Percentiles rank a stretch among this genome's conserved stretches.
phyloP scores from a whole-genome alignment of 2,888 invertebrate genomes.

The Conchocele bisecta region DNA sequence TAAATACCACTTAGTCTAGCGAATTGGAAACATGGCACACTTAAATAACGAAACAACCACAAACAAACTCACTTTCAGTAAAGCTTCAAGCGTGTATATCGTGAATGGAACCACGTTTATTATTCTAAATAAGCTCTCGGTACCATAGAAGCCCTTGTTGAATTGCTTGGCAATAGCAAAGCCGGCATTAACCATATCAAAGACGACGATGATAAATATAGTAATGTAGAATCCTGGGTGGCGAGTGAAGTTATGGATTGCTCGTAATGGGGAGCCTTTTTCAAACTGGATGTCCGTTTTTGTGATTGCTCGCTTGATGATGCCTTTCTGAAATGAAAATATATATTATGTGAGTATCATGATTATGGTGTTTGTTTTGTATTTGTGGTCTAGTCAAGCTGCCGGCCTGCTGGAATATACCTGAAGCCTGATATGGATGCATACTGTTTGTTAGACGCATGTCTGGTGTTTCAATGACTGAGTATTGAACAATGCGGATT shows the following conservation, averaged over 20 bases:
- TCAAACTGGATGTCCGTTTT: slow-evolving; percentile 38
- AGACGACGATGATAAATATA: slow-evolving; percentile 62
- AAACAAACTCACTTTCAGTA: slow-evolving; percentile 66
- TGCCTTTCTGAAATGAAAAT: slow-evolving; percentile 65
- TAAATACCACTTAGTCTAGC: too few relatives aligned
- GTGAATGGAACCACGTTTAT: slow-evolving; percentile 68
- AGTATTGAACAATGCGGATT: too few relatives aligned
- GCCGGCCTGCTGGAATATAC: too few relatives aligned
- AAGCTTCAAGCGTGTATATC: slow-evolving; percentile 71
- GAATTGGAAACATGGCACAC: too few relatives aligned
- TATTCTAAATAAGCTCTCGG: slow-evolving; percentile 55
- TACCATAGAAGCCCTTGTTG: slow-evolving; percentile 41
- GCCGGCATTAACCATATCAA: slow-evolving; percentile 68
- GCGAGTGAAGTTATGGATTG: slow-evolving; percentile 43
- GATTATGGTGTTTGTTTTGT: too few relatives aligned
- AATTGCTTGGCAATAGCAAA: slow-evolving; percentile 62
- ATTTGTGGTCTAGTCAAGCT: too few relatives aligned
- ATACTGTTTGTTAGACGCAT: too few relatives aligned
- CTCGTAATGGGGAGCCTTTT: slow-evolving; percentile 32
- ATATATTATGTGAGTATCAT: too few relatives aligned
- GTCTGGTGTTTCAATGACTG: too few relatives aligned
- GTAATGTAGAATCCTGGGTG: slow-evolving; percentile 62
- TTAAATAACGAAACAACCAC: too few relatives aligned
- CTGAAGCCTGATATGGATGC: too few relatives aligned
- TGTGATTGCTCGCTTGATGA: slow-evolving; percentile 56